Conservation (phyloP, 2,888 invertebrate species). For the Agrilus mali region DNA sequence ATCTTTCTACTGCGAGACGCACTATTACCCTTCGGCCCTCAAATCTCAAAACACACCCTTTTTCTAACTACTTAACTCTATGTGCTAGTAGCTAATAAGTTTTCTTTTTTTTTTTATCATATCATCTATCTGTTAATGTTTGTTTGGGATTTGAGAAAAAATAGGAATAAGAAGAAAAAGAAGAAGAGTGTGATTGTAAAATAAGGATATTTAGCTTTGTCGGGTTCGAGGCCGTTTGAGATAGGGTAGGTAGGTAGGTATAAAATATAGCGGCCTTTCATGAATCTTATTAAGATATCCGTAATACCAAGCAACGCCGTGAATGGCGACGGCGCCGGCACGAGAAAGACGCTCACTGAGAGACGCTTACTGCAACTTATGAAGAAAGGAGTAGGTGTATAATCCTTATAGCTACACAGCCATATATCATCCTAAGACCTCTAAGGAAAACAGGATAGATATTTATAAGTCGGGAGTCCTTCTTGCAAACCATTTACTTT, state of each 20-base stretch:
- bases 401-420: slow-evolving; percentile 39
- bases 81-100: too few relatives aligned
- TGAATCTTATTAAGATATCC: slow-evolving; percentile 75
- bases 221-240: slow-evolving; percentile 9
- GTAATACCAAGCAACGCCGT: slow-evolving; percentile 41
- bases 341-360: slow-evolving; percentile 16
- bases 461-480: slow-evolving; percentile 36
- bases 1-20: slow-evolving; percentile 13
- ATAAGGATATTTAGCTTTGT: too few relatives aligned
- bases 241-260: slow-evolving; percentile 52
- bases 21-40: not conserved
- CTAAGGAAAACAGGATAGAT: slow-evolving; percentile 39
- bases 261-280: slow-evolving; percentile 75
- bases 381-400: slow-evolving; percentile 42
- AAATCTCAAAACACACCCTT: too few relatives aligned
- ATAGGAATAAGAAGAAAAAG: too few relatives aligned
- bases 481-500: slow-evolving; percentile 34
- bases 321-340: slow-evolving; percentile 21
- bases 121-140: too few relatives aligned
- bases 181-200: too few relatives aligned
- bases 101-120: too few relatives aligned
- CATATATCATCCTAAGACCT: slow-evolving; percentile 38
- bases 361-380: slow-evolving; percentile 34
- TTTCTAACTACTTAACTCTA: too few relatives aligned
- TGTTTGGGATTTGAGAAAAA: too few relatives aligned